Base-by-base conservation (phyloP, 2,888 invertebrate genomes). In the Drosophila histrio region DNA sequence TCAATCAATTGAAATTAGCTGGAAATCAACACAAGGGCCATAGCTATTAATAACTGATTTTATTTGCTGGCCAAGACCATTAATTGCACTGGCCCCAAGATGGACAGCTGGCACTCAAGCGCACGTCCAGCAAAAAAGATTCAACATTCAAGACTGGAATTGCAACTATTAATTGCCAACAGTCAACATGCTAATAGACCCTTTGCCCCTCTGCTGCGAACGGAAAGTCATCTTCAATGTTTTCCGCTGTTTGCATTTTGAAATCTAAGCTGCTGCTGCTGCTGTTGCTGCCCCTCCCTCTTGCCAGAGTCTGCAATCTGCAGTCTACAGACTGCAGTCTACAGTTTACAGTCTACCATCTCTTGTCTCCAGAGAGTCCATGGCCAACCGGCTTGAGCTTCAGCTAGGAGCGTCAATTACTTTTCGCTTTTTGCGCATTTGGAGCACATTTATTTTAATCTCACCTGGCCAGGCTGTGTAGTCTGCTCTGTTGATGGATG, bases 391-490 rank as follows among this genome's bases (percentile, higher is more conserved):
- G 76, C 71, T 74, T 57, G n/a, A 8, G 24, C 39, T 30, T 38
- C 30, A 43, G 52, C 65, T 41, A 21, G 74, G 71, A 66, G 82
- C 86, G 79, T 87, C 87, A 86, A 86, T 86, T 87, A 86, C 84
- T 83, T 87, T 83, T 77, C 87, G 87, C 86, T 77, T 81, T 86
- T 86, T 86, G 86, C 77, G 81, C 88, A 87, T 88, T 87, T 87
- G 87, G 88, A 87, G 83, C 87, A 88, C 85, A 87, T 87, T 87
- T 81, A 83, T 87, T 87, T 88, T 77, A 87, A 88, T 87, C 88
- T 87, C 88, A 88, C 88, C 83, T 88, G 64, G 71, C 41, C 44
- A 30, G 19, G 43, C 8, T 54, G 53, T 54, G 59, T 21, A 34
- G 54, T 43, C 63, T 64, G 59, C 59, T 11, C 53, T 30, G 39